Percentiles rank a stretch among this genome's conserved stretches.
phyloP scores from a whole-genome alignment of 1,140 invertebrate genomes.

The Chionoecetes opilio region DNA sequence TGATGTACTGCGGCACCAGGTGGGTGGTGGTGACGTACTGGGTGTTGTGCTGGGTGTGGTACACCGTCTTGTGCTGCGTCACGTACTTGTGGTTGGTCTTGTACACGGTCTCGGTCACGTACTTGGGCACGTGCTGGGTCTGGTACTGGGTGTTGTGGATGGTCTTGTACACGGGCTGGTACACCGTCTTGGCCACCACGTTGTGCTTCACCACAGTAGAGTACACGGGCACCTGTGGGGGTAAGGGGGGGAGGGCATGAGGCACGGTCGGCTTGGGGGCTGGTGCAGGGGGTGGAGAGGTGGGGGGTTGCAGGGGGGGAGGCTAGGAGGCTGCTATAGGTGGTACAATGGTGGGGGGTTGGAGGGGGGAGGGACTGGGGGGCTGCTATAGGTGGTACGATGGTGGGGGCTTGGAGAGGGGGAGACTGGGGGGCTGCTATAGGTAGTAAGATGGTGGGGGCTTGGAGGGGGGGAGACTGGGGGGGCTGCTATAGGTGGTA shows the following conservation, averaged over 20 bases:
- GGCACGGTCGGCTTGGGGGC: background rate
- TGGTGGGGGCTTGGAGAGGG: background rate
- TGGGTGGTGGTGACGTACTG: constrained; percentile 56
- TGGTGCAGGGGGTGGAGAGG: no score
- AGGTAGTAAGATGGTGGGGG: no score
- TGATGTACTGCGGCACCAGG: constrained; percentile 57
- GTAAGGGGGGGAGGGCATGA: background rate
- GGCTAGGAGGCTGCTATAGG: constrained; percentile 42
- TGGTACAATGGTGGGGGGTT: background rate
- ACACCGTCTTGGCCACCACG: constrained; percentile 37
- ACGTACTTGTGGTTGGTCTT: constrained; percentile 59
- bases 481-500: no score
- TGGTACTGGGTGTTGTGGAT: constrained; percentile 39
- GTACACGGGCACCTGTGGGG: constrained; percentile 61
- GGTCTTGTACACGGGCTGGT: constrained; percentile 62
- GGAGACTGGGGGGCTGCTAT: no score
- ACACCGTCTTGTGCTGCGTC: constrained; percentile 55
- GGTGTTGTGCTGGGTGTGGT: constrained; percentile 51
- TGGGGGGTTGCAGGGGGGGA: background rate
- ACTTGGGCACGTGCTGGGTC: constrained; percentile 60
- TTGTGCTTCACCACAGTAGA: constrained; percentile 32
- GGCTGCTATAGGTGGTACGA: constrained; percentile 23
- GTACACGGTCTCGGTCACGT: constrained; percentile 57
- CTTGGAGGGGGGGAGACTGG: no score
- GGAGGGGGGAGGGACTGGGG: no score